Evolutionary conservation across 1,140 invertebrate species (phyloP), one percentile per base, ranked within the genome.

Genomic region (Drosophila mauritiana): DNA sequence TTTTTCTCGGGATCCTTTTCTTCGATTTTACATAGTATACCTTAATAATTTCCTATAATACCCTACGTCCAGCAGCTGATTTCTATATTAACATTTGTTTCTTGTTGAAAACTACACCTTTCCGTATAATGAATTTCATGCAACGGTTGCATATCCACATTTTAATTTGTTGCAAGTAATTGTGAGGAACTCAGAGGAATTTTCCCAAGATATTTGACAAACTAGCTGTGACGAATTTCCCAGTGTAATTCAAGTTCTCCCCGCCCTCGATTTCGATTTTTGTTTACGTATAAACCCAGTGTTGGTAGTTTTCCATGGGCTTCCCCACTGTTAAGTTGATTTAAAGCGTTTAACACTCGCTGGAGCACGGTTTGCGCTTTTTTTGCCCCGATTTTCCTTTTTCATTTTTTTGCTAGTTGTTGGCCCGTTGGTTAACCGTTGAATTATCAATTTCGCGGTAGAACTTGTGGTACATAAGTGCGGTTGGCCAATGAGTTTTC

Each of bases 371-470:
- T n/a, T 39, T 40, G 37, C 22, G 48, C 46, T 45, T 37, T 56
- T 36, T 67, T 48, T 70, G 15, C 15, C 4, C 58, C 57, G 49
- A 36, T 42, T 48, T 37, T 51, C 20, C 15, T 58, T 65, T 48
- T 45, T 56, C 17, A 51, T 55, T 80, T 68, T 68, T 72, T 88
- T 79, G 57, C 79, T 83, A 77, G 67, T 88, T 80, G 80, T 74
- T 88, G 78, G 68, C 55, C 81, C 78, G 69, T 70, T 75, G 89
- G 89, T 91, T 85, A 89, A 91, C 89, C 89, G 85, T 90, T 91
- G 89, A 91, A 91, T 91, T 91, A 91, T 91, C 89, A 91, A 91
- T 91, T 91, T 91, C 89, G 89, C 73, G 89, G 89, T 91, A 81
- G 73, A 91, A 91, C 89, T 91, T 91, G 89, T 69, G 89, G 89